phyloP scores from a whole-genome alignment of 2,888 invertebrate genomes.

The Scaptomyza caliginosa region DNA sequence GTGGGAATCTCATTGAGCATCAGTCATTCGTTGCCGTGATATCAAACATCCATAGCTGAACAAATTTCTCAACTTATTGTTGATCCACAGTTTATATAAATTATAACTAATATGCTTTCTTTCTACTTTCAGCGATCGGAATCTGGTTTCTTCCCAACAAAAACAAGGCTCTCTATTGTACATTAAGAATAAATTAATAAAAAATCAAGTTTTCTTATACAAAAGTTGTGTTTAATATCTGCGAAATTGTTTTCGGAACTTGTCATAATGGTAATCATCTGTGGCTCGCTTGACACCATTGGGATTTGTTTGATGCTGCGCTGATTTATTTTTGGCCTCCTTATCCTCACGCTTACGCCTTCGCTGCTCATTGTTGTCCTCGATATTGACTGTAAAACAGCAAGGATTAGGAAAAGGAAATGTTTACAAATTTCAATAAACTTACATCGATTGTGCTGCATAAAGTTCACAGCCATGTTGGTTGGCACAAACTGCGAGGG shows the following conservation, averaged over 20 bases:
- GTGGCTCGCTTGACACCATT: constrained; percentile 95
- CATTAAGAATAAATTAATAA: background rate
- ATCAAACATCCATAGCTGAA: constrained; percentile 1
- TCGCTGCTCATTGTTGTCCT: constrained; percentile 86
- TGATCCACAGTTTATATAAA: background rate
- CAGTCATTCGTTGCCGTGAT: constrained; percentile 5
- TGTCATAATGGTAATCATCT: constrained; percentile 98
- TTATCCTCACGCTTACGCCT: constrained; percentile 81
- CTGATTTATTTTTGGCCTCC: constrained; percentile 83
- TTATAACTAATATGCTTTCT: constrained; percentile 2
- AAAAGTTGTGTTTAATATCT: constrained; percentile 86
- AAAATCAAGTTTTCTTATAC: constrained; percentile 5
- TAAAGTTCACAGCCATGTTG: constrained; percentile 99
- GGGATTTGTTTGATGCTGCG: constrained; percentile 85
- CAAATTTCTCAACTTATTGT: background rate
- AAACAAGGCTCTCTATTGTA: background rate
- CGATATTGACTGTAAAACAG: constrained; percentile 91
- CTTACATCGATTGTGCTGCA: constrained; percentile 97
- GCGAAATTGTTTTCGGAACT: constrained; percentile 97
- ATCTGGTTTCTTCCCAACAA: background rate
- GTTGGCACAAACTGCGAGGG: constrained; percentile 98
- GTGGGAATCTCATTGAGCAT: constrained; percentile 13
- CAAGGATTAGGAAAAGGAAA: constrained; percentile 5
- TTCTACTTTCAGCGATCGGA: constrained; percentile 9
- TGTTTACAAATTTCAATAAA: background rate